Conservation (phyloP, 2,113 vertebrate species). For the Burhinus bistriatus region DNA sequence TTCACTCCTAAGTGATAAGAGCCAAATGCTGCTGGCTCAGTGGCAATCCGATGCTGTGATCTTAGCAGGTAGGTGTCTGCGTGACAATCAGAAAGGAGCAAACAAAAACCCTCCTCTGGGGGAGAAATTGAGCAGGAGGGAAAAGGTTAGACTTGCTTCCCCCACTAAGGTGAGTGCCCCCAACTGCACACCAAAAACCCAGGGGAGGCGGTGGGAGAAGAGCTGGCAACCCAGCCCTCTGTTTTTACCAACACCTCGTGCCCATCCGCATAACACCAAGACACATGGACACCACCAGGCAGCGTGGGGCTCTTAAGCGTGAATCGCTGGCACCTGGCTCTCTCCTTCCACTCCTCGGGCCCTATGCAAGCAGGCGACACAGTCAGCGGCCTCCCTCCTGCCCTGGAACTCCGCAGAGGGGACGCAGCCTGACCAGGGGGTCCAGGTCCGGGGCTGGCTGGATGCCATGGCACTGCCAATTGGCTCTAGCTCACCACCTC, state of each 20-base stretch:
- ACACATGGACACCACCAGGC: fast-evolving
- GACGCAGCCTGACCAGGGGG: fast-evolving
- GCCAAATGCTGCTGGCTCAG: not conserved
- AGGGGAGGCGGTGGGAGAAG: not conserved
- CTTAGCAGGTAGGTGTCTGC: not conserved
- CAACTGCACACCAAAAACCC: not conserved
- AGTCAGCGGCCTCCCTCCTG: not conserved
- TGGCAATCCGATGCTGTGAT: fast-evolving
- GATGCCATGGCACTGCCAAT: not conserved
- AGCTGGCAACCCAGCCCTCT: not conserved
- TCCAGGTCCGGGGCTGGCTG: fast-evolving
- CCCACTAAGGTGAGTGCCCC: not conserved
- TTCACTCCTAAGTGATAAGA: not conserved
- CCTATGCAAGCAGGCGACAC: not conserved
- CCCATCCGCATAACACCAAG: fast-evolving
- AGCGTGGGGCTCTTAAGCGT: fast-evolving
- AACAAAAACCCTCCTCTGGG: not conserved
- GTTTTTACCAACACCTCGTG: not conserved
- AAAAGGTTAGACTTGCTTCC: not conserved
- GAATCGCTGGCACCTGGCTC: not conserved
- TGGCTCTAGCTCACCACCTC: too few species aligned
- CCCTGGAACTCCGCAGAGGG: not conserved
- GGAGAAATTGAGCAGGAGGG: not conserved
- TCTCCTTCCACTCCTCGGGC: not conserved
- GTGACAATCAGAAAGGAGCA: not conserved